These are phyloP conservation scores for Zaprionus africanus DNA, from an alignment of 1,140 invertebrate species.

Conservation along the genomic window DNA sequence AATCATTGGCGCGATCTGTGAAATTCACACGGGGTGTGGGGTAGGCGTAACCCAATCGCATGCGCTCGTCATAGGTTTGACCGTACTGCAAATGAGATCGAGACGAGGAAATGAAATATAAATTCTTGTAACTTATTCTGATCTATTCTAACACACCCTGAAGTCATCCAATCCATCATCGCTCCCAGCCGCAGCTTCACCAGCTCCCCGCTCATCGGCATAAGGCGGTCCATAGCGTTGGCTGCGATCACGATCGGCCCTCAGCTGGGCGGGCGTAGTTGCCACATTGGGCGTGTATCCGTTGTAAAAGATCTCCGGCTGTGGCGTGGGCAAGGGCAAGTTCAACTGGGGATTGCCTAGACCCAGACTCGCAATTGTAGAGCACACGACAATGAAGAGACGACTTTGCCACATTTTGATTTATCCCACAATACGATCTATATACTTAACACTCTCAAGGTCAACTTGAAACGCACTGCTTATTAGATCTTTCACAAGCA, in stretches of 20 bases:
- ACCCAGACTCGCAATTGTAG: slow-evolving; percentile 26
- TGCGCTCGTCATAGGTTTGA: slow-evolving; percentile 78
- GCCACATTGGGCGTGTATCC: slow-evolving; percentile 73
- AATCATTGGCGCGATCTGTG: slow-evolving; percentile 54
- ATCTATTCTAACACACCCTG: slow-evolving; percentile 58
- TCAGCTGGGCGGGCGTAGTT: slow-evolving; percentile 67
- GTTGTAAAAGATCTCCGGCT: slow-evolving; percentile 73
- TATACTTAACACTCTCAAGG: slow-evolving; percentile 67
- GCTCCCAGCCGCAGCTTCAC: neutral
- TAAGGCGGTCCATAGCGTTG: slow-evolving; percentile 82
- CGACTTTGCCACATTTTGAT: slow-evolving; percentile 48
- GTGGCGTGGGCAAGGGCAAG: slow-evolving; percentile 85
- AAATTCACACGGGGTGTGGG: slow-evolving; percentile 63
- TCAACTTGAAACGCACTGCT: slow-evolving; percentile 46
- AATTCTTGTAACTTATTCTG: neutral
- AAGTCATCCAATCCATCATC: slow-evolving; percentile 78
- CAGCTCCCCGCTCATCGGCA: slow-evolving; percentile 42
- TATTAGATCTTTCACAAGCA: slow-evolving; percentile 74
- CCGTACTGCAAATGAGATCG: slow-evolving; percentile 63
- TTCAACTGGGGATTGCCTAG: slow-evolving; percentile 85
- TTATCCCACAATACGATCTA: slow-evolving; percentile 65
- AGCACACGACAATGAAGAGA: slow-evolving; percentile 33
- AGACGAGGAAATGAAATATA: neutral
- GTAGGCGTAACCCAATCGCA: slow-evolving; percentile 73
- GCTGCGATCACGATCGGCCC: slow-evolving; percentile 73